phyloP scores from a whole-genome alignment of 2,797 vertebrate genomes.

The Chiloscyllium punctatum region DNA sequence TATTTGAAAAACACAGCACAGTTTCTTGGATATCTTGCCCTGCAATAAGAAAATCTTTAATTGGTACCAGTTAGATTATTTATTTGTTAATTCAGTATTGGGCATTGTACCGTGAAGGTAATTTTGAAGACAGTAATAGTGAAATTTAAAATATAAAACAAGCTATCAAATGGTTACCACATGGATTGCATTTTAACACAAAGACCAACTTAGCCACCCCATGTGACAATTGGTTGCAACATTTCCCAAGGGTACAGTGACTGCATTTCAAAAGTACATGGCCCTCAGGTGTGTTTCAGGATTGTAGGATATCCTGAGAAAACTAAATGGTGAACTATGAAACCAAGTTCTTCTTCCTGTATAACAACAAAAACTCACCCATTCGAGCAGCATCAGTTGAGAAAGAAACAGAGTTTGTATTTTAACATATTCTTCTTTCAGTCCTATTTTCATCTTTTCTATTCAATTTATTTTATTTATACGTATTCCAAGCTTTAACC shows the following conservation, averaged over 20 bases:
- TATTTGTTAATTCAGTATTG: neutral
- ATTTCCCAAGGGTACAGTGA: neutral
- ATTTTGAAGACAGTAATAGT: neutral
- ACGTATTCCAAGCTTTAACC: neutral
- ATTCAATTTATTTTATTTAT: neutral
- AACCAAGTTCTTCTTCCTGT: neutral
- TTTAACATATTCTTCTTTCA: too few relatives aligned
- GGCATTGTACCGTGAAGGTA: neutral
- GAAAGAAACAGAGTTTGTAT: too few relatives aligned
- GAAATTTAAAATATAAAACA: neutral
- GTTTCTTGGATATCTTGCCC: neutral
- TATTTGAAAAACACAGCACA: neutral
- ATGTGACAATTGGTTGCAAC: neutral
- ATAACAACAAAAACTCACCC: neutral
- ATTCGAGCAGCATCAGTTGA: too few relatives aligned
- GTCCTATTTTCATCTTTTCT: neutral
- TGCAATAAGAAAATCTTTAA: neutral
- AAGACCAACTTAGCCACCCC: neutral
- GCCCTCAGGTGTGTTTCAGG: neutral
- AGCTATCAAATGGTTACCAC: too few relatives aligned
- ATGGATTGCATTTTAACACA: neutral
- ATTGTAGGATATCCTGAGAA: neutral
- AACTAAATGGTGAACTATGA: neutral
- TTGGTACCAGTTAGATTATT: neutral
- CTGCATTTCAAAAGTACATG: neutral